Evolutionary conservation across 2,113 vertebrate species (phyloP).

Genomic region (Gymnocephalus cernua): DNA sequence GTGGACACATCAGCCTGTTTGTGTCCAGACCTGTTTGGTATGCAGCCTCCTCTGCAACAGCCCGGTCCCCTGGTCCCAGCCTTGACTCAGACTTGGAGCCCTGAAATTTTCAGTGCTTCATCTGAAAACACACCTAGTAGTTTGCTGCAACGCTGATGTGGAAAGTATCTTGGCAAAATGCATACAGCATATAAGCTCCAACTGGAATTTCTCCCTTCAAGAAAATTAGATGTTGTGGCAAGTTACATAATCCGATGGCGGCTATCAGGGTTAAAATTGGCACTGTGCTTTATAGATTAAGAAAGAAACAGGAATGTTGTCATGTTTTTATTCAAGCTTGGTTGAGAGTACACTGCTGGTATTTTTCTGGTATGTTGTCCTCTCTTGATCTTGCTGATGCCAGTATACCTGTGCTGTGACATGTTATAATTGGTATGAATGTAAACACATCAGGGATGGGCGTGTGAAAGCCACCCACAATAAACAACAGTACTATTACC

Average conservation of each 20-base stretch:
- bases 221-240: constrained; percentile 38
- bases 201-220: constrained; percentile 25
- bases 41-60: constrained; percentile 71
- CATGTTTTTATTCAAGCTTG: constrained; percentile 48
- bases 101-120: constrained; percentile 41
- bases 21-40: constrained; percentile 86
- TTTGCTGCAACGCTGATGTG: constrained; percentile 1
- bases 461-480: constrained; percentile 1
- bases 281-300: constrained; percentile 3
- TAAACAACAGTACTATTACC: too few relatives aligned
- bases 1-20: constrained; percentile 75
- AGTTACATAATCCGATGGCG: constrained; percentile 37
- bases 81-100: constrained; percentile 41
- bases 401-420: constrained; percentile 73
- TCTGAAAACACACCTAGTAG: constrained; percentile 12
- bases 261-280: constrained; percentile 31
- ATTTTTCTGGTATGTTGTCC: constrained; percentile 49
- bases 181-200: background rate
- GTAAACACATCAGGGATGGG: constrained; percentile 68
- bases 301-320: constrained; percentile 40
- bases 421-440: constrained; percentile 76
- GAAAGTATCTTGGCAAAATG: constrained; percentile 42
- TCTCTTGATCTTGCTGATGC: constrained; percentile 32
- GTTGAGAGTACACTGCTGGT: constrained; percentile 42
- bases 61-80: constrained; percentile 52